A percentile compares a stretch with the other conserved stretches of the same genome.
These are phyloP conservation scores for Drosophila ohnishii DNA, from an alignment of 1,140 invertebrate genomes.

Conservation along the genomic window DNA sequence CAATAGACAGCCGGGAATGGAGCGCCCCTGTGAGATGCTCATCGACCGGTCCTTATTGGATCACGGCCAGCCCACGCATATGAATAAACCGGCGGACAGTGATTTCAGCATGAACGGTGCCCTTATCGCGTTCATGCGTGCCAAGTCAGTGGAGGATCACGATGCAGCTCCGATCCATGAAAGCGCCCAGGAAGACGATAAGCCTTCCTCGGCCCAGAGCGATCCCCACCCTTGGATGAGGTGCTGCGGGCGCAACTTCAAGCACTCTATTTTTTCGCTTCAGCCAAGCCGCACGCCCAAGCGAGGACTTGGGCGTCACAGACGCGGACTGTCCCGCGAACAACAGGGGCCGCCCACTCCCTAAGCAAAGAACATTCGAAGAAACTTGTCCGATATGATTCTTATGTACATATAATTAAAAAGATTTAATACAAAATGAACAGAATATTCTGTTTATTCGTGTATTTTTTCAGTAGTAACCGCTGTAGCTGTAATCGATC, in stretches of 20 bases:
- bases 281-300: not conserved
- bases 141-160: no score
- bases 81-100: not conserved
- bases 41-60: not conserved
- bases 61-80: not conserved
- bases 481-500: not conserved
- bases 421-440: not conserved
- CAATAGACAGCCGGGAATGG: no score
- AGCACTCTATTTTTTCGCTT: constrained; percentile 4
- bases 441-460: no score
- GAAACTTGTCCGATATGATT: not conserved
- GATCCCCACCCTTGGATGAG: constrained; percentile 24
- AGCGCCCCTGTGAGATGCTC: not conserved
- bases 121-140: not conserved
- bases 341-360: not conserved
- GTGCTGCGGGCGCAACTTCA: constrained; percentile 21
- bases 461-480: constrained; percentile 8
- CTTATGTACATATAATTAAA: not conserved
- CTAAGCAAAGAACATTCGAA: not conserved
- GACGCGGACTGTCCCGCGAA: not conserved
- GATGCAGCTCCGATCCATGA: not conserved
- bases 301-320: not conserved
- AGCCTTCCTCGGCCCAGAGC: not conserved
- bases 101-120: constrained; percentile 9
- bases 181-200: not conserved